phyloP scores from a whole-genome alignment of 2,888 invertebrate species.

The Brenthis hecate region DNA sequence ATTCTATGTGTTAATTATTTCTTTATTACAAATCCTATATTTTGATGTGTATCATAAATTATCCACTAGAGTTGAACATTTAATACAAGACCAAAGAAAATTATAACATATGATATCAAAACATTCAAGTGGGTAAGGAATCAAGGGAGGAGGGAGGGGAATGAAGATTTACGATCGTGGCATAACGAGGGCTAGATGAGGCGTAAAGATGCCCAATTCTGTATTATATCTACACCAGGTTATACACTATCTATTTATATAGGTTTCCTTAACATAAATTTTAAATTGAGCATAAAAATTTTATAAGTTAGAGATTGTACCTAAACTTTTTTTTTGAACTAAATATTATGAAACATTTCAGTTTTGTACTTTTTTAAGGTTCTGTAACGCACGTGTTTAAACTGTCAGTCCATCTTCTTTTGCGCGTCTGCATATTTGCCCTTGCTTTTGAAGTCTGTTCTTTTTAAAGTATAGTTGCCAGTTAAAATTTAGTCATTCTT shows the following conservation, averaged over 20 bases:
- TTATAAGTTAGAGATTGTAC: no score
- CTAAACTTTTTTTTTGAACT: no score
- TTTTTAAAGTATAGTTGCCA: no score
- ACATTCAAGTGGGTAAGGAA: conserved; percentile 65
- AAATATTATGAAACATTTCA: no score
- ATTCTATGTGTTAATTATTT: no score
- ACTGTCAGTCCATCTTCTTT: no score
- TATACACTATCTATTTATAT: conserved; percentile 22
- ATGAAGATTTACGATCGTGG: conserved; percentile 80
- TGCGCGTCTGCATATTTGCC: no score
- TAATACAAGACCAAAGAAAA: conserved; percentile 33
- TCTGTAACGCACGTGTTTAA: no score
- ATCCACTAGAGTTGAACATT: conserved; percentile 16
- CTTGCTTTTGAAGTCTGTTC: no score
- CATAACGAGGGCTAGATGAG: conserved; percentile 82
- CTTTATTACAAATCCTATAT: no score
- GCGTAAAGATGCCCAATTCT: conserved; percentile 80
- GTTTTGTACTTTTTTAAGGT: no score
- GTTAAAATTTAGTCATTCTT: no score
- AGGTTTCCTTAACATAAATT: neutral
- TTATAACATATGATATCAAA: conserved; percentile 50
- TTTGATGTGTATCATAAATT: conserved; percentile 10
- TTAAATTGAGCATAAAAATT: neutral
- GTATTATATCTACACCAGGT: conserved; percentile 69
- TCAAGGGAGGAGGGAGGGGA: conserved; percentile 56